Conservation (phyloP, 2,797 vertebrate species). For the Leptodactylus fallax region DNA sequence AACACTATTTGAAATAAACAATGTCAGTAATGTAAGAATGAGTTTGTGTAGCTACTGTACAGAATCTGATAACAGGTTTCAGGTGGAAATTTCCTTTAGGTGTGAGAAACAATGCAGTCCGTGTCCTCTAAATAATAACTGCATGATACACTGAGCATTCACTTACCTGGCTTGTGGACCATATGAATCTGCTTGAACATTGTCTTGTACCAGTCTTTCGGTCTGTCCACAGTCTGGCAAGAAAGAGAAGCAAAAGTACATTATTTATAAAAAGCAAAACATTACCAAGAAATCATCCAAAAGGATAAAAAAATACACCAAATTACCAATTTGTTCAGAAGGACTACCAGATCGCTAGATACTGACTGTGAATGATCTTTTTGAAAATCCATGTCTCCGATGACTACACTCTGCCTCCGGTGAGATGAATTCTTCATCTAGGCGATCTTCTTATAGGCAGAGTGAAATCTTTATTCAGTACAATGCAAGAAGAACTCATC, state of each 20-base stretch:
- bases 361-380: conserved; percentile 45
- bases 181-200: conserved; percentile 99
- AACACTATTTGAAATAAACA: neutral
- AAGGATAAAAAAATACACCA: neutral
- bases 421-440: conserved; percentile 23
- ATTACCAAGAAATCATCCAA: neutral
- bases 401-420: neutral
- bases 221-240: conserved; percentile 93
- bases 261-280: neutral
- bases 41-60: neutral
- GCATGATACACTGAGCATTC: neutral
- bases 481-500: conserved; percentile 49
- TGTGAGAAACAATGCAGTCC: neutral
- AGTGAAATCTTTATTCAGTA: conserved; percentile 1
- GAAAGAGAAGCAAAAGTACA: conserved; percentile 51
- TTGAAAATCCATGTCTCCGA: conserved; percentile 45
- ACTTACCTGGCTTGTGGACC: conserved; percentile 95
- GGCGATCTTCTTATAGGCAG: conserved; percentile 8
- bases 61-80: neutral
- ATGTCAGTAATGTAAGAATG: neutral
- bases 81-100: neutral
- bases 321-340: conserved; percentile 54
- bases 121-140: neutral
- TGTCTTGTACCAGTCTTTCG: conserved; percentile 99
- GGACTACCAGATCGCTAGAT: conserved; percentile 40